Conservation (phyloP, 2,797 vertebrate genomes). For the Poeciliopsis presidionis region DNA sequence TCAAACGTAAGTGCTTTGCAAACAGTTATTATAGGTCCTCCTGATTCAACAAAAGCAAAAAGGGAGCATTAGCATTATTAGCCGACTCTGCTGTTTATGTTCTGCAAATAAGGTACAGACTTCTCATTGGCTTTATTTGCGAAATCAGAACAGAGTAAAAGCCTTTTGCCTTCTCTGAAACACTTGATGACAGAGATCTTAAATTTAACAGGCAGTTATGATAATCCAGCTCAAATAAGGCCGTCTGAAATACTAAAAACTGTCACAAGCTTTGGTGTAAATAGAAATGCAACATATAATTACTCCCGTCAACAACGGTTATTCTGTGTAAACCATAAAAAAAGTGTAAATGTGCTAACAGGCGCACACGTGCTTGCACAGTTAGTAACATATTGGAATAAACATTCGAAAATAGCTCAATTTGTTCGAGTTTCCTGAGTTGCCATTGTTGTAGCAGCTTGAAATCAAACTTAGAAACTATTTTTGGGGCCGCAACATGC, state of each 20-base stretch:
- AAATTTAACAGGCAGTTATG: constrained; percentile 19
- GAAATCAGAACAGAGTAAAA: neutral
- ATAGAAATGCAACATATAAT: constrained; percentile 1
- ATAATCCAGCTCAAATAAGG: constrained; percentile 8
- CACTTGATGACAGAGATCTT: constrained; percentile 17
- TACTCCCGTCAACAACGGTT: neutral
- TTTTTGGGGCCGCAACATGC: constrained; percentile 13
- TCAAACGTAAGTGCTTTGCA: neutral
- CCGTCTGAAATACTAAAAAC: neutral
- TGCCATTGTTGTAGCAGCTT: constrained; percentile 27
- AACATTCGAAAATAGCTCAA: constrained; percentile 13
- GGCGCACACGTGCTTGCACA: neutral
- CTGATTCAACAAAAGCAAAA: neutral
- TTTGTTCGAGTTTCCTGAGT: constrained; percentile 20
- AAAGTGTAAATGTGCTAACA: neutral
- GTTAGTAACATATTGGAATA: constrained; percentile 7
- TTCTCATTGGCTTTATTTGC: constrained; percentile 11
- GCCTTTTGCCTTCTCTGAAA: constrained; percentile 22
- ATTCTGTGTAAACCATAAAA: constrained; percentile 6
- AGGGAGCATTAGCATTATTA: constrained; percentile 6
- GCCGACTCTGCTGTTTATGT: constrained; percentile 6
- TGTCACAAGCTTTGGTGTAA: neutral
- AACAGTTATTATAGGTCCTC: neutral
- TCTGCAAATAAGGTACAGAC: neutral
- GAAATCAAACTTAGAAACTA: constrained; percentile 28